These are phyloP conservation scores for Melanotaenia parkinsoni DNA, from an alignment of 2,797 vertebrate genomes.

Conservation along the genomic window DNA sequence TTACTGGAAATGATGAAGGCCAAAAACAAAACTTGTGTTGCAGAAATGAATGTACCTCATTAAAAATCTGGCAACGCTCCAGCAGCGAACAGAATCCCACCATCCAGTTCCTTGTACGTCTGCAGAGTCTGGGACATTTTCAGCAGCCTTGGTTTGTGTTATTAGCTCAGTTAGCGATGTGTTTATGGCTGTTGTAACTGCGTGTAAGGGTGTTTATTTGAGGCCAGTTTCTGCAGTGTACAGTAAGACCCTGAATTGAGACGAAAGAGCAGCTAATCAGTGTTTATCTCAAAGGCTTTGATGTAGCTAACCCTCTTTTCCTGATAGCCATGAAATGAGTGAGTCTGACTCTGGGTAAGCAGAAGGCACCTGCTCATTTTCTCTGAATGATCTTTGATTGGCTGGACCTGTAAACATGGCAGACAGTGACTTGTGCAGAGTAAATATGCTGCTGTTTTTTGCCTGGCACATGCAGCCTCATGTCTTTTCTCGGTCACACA, in stretches of 20 bases:
- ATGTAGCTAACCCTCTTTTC: slow-evolving; percentile 13
- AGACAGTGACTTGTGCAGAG: slow-evolving; percentile 22
- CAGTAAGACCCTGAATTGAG: slow-evolving; percentile 20
- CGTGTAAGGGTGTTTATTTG: slow-evolving; percentile 56
- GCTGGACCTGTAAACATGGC: slow-evolving; percentile 21
- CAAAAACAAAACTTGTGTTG: not conserved
- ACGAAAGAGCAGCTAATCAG: slow-evolving; percentile 30
- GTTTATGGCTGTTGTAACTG: slow-evolving; percentile 48
- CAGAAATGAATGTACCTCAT: not conserved
- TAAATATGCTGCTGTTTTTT: slow-evolving; percentile 46
- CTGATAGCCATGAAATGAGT: slow-evolving; percentile 1
- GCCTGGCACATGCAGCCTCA: slow-evolving; percentile 5
- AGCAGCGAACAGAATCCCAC: slow-evolving; percentile 22
- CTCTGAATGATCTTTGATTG: slow-evolving; percentile 51
- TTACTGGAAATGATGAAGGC: slow-evolving; percentile 7
- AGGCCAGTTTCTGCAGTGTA: slow-evolving; percentile 23
- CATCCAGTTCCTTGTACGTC: not conserved
- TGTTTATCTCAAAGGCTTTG: slow-evolving; percentile 30
- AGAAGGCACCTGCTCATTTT: slow-evolving; percentile 16
- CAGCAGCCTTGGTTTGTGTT: slow-evolving; percentile 20
- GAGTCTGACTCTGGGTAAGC: slow-evolving; percentile 1
- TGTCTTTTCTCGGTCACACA: not conserved
- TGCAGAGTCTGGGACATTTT: slow-evolving; percentile 16
- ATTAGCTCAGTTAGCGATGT: slow-evolving; percentile 42
- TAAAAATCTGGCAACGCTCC: slow-evolving; percentile 14